phyloP scores from a whole-genome alignment of 2,797 vertebrate genomes.

The Buphagus erythrorhynchus region DNA sequence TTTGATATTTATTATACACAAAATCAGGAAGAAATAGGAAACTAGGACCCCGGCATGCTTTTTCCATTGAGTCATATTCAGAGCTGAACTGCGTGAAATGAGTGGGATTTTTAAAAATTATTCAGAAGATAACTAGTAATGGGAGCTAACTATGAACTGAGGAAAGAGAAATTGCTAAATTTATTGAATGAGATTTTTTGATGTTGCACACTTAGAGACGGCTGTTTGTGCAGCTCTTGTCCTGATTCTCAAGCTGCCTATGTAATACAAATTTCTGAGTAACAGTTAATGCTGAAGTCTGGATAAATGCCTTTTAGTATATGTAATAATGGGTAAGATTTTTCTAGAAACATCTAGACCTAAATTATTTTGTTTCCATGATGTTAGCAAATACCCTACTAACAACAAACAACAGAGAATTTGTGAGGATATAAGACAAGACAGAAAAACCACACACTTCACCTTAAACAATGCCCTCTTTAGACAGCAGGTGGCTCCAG shows the following conservation, averaged over 20 bases:
- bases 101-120: neutral
- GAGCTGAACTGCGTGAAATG: neutral
- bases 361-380: neutral
- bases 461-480: neutral
- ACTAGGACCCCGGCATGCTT: neutral
- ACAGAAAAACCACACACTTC: neutral
- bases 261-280: neutral
- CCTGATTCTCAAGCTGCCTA: neutral
- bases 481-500: constrained; percentile 74
- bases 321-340: neutral
- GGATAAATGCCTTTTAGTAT: neutral
- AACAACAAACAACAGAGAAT: neutral
- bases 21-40: neutral
- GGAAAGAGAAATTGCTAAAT: neutral
- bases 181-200: neutral
- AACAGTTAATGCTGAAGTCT: neutral
- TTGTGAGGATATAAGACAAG: neutral
- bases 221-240: neutral
- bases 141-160: neutral
- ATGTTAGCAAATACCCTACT: neutral
- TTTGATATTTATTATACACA: accelerated
- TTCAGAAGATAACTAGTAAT: neutral
- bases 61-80: neutral
- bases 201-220: neutral
- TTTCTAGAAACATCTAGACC: neutral